Base-by-base conservation (phyloP, 2,888 invertebrate genomes). In the Apotomis turbidana region DNA sequence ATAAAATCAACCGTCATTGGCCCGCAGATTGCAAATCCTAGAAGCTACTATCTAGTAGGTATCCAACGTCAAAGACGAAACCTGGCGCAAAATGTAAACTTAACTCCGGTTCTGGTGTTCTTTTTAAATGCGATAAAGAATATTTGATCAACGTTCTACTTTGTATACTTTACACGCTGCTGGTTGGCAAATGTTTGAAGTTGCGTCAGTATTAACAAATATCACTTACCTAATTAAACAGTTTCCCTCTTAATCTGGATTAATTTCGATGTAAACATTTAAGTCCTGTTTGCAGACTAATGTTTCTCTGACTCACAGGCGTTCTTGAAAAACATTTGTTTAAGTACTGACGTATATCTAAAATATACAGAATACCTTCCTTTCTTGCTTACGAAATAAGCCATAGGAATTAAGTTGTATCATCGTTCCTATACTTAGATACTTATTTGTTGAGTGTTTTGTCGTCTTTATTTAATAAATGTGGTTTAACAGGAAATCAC, bases 401-500 rank as follows among this genome's bases (percentile, higher is more conserved):
- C 64, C 58, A 41, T 64, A 64, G 63, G 41, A 59, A 49, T 70
- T 70, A 64, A 59, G 64, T 63, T 63, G 60, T 59, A 52, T 66
- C 52, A 38, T 60, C 46, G 49, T 70, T 51, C 46, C 36, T 69
- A 61, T 58, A 10, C 41, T 54, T 70, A 64, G 61, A 61, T 58
- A 10, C 41, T 54, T 70, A 64, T 52, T 54, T 38, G 54, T 44
- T 54, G 36, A 44, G 55, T 58, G 52, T 70, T 60, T 58, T 72
- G 69, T 73, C 61, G 62, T 54, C 27, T 68, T 72, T 66, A 46
- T 46, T 66, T 49, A 76, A 74, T 76, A 76, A 76, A 75, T 73
- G 73, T 75, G 70, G 64, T 73, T 68, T 55, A 70, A 66, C 66
- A 63, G 57, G 60, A 60, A 9, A n/a, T 67, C 4, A 36, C 36